Base-by-base conservation (phyloP, 64 coral and sea anemone genomes). In the Hydrozoanthus tunicans region DNA sequence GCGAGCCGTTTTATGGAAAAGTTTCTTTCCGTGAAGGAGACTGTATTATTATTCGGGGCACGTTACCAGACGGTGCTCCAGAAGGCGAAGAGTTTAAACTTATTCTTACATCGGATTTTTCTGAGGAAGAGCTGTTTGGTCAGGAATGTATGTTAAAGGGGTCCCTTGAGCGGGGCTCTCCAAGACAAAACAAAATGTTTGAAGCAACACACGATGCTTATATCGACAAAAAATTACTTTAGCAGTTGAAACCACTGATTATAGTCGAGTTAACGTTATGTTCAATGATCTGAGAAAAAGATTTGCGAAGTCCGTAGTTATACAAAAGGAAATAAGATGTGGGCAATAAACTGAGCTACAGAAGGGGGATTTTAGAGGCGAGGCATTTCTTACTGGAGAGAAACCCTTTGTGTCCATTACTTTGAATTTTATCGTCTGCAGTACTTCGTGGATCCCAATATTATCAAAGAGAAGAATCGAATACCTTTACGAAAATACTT, bases 21-120 rank as follows among this genome's bases (percentile, higher is more conserved):
- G 84, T 88, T 51, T 73, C 84, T 88, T 88, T 88, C 84, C 84
- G 84, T 13, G 84, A 88, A 75, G 84, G 84, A 26, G 84, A 88
- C 26, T 88, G 84, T 73, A 88, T 88, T 15, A 88, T 88, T 15
- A 88, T 88, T 56, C 84, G 84, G 7, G 84, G 84, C 0, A 73
- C 67, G 0, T 88, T 88, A 60, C 84, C 84, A 59, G 84, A 88
- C 56, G 84, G 84, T 0, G 84, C 70, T 62, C 69, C 68, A 0
- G 84, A 88, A 60, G 84, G 84, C 5, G 84, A 88, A 6, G 84
- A 88, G 6, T 88, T 88, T 61, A 88, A 88, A 7, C 84, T 88
- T 6, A 88, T 88, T 32, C 84, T 88, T 54, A 74, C 20, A 4
- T 88, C 84, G 13, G 84, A 88, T 25, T 59, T 88, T 13, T 72